These are phyloP conservation scores for Xanthorhoe spadicearia DNA, from an alignment of 2,888 invertebrate genomes.

Conservation along the genomic window DNA sequence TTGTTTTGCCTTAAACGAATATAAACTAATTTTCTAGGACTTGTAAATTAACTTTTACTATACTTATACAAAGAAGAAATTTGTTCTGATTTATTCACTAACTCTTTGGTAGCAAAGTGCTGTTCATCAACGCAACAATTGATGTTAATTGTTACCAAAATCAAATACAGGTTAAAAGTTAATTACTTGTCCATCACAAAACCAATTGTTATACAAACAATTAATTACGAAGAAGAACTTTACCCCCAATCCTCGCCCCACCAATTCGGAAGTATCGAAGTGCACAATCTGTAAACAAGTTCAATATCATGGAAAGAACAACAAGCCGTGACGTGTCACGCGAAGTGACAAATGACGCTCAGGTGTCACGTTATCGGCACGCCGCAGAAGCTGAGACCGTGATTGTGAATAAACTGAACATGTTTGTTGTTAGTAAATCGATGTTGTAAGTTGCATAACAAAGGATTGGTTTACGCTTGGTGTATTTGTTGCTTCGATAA, in stretches of 20 bases:
- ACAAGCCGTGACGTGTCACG: conserved; percentile 37
- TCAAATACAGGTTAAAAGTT: not conserved
- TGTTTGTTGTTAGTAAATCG: not conserved
- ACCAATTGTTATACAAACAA: conserved; percentile 8
- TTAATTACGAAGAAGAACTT: conserved; percentile 28
- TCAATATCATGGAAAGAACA: conserved; percentile 64
- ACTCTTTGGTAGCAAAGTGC: too few species aligned
- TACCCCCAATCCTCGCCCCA: conserved; percentile 43
- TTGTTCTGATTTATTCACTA: too few species aligned
- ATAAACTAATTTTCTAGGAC: too few species aligned
- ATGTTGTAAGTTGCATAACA: not conserved
- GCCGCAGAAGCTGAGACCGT: conserved; percentile 50
- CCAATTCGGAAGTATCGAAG: conserved; percentile 60
- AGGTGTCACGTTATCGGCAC: conserved; percentile 69
- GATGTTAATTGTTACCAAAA: not conserved
- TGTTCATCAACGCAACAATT: not conserved
- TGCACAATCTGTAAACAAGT: conserved; percentile 63
- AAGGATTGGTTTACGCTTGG: not conserved
- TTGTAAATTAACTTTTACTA: too few species aligned
- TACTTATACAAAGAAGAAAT: too few species aligned
- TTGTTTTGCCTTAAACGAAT: too few species aligned
- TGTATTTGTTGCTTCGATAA: too few species aligned
- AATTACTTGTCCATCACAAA: not conserved
- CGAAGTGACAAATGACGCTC: conserved; percentile 79
- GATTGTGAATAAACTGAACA: conserved; percentile 35